Base-by-base conservation (phyloP, 2,113 vertebrate species). In the Thymallus thymallus region DNA sequence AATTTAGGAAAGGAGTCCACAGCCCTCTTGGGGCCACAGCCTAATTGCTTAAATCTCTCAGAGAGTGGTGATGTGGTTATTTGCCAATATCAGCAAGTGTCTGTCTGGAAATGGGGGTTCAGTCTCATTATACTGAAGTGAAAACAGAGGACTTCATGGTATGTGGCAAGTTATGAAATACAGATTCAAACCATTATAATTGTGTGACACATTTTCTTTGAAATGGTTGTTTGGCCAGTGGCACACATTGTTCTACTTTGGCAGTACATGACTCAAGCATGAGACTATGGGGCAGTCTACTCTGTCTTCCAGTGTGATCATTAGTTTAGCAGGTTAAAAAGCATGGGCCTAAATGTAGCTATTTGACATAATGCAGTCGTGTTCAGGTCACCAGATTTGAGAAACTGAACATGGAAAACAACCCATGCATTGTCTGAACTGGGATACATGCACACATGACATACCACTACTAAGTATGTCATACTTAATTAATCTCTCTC, bases 1-100 rank as follows among this genome's bases (percentile, higher is more conserved):
- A 30, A 64, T 64, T 64, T 29, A 23, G 62, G 62, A 64, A 64
- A 64, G 24, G 23, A 64, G 62, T 7, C 18, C 62, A 29, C 62
- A 16, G 24, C 24, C 9, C 24, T 29, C 62, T 64, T 16, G 7
- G 62, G 30, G 24, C 61, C 14, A 63, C 14, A 63, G 24, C 9
- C 23, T 64, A 30, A 64, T 64, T 64, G 62, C 23, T 18, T 64
- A 29, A 30, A 64, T 64, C 62, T 26, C 14, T 23, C 7, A n/a
- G 22, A 23, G 23, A 63, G 23, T 23, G 62, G 24, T 13, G 62
- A 64, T 64, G 14, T 24, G 62, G 10, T 64, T 64, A 12, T 64
- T 26, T 64, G 22, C 62, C 62, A 13, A 64, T 30, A 26, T 26
- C 62, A 64, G 14, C 23, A 64, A 1, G 58, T n/a, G 58, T 9